phyloP scores from a whole-genome alignment of 2,797 vertebrate genomes.

The Sebastes trivittatus region DNA sequence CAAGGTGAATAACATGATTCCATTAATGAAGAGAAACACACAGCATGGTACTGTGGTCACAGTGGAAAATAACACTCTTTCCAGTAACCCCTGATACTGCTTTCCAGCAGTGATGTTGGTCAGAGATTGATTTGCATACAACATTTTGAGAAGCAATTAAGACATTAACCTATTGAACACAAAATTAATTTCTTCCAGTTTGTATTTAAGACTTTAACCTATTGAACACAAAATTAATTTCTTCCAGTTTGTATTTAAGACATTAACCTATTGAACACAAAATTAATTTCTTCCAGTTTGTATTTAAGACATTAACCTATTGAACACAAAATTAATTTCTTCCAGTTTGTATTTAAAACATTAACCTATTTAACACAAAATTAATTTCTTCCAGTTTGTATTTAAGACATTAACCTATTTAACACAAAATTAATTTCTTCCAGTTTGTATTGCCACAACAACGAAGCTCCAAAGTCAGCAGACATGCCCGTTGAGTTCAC shows the following conservation, averaged over 20 bases:
- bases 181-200: neutral
- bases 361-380: neutral
- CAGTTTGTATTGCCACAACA: neutral
- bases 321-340: neutral
- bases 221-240: neutral
- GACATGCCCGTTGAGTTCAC: neutral
- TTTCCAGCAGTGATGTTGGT: neutral
- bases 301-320: neutral
- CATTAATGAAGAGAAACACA: slow-evolving; percentile 37
- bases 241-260: too few species aligned
- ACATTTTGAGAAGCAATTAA: neutral
- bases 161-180: neutral
- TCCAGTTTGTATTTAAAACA: too few species aligned
- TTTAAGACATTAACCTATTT: neutral
- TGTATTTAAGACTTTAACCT: neutral
- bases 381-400: neutral
- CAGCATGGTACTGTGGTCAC: slow-evolving; percentile 1
- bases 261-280: neutral
- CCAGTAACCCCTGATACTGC: neutral
- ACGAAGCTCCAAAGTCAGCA: neutral
- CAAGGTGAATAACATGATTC: slow-evolving; percentile 26
- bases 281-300: neutral
- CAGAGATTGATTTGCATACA: neutral
- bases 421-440: neutral
- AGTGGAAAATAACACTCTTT: neutral